Conservation (phyloP, 2,113 vertebrate species). For the Tylochromis polylepis region DNA sequence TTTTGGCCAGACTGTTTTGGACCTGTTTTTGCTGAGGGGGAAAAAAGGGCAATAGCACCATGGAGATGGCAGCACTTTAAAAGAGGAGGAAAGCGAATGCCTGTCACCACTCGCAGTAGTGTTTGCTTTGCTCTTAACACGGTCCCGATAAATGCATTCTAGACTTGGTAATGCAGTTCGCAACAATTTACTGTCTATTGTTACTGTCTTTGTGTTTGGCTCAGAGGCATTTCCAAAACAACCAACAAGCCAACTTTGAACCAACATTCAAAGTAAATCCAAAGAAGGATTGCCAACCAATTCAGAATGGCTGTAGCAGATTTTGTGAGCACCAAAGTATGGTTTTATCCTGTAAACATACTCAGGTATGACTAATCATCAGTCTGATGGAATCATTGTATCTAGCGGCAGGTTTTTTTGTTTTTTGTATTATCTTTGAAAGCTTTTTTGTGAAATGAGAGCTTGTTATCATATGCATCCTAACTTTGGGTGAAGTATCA, state of each 20-base stretch:
- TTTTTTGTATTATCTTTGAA: not conserved
- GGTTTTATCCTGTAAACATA: not conserved
- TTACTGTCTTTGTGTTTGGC: not conserved
- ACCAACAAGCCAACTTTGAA: not conserved
- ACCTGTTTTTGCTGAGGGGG: not conserved
- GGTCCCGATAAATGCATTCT: not conserved
- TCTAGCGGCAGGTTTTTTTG: not conserved
- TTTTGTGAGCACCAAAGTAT: not conserved
- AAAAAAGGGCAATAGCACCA: not conserved
- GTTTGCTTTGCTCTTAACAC: not conserved
- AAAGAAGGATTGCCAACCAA: not conserved
- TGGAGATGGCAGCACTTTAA: not conserved
- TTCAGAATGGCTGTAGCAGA: not conserved
- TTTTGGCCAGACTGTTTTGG: not conserved
- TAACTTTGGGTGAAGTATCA: not conserved
- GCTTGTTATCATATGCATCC: not conserved
- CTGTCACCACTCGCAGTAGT: not conserved
- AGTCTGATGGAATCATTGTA: constrained; percentile 11
- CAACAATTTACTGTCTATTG: not conserved
- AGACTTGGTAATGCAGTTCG: not conserved
- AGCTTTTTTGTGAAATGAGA: constrained; percentile 9
- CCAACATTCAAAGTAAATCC: not conserved
- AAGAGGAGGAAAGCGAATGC: not conserved
- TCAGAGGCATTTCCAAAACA: not conserved
- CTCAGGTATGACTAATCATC: constrained; percentile 9